phyloP scores from a whole-genome alignment of 2,888 invertebrate genomes.

The Eretmocerus hayati region DNA sequence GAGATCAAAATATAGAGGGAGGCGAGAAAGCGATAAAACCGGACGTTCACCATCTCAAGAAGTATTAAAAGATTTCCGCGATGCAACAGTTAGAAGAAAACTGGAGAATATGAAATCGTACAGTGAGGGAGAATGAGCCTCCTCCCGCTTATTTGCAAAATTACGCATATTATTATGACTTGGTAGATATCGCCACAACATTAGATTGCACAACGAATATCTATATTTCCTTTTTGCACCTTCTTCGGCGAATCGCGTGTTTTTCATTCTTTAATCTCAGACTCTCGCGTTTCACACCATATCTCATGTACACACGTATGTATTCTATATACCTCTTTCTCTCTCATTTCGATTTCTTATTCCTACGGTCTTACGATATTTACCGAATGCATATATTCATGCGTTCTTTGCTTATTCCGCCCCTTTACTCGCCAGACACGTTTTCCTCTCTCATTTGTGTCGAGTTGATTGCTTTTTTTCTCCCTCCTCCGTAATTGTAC shows the following conservation, averaged over 20 bases:
- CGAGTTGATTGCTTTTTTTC: neutral
- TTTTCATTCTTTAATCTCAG: conserved; percentile 47
- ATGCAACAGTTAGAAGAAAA: too few relatives aligned
- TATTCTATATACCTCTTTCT: neutral
- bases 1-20: too few relatives aligned
- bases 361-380: neutral
- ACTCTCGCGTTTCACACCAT: conserved; percentile 45
- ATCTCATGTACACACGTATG: conserved; percentile 30
- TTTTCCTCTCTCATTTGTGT: conserved; percentile 11
- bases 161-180: conserved; percentile 42
- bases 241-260: conserved; percentile 45
- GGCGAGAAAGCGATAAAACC: too few relatives aligned
- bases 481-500: neutral
- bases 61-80: too few relatives aligned
- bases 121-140: too few relatives aligned
- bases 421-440: neutral
- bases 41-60: too few relatives aligned
- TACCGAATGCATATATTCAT: neutral
- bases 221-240: conserved; percentile 10
- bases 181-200: conserved; percentile 2
- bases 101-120: too few relatives aligned
- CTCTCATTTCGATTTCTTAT: too few relatives aligned
- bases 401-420: neutral
- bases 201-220: too few relatives aligned
- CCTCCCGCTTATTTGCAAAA: conserved; percentile 32